Evolutionary conservation across 2,113 vertebrate genomes (phyloP).

Genomic region (Tragelaphus strepsiceros): DNA sequence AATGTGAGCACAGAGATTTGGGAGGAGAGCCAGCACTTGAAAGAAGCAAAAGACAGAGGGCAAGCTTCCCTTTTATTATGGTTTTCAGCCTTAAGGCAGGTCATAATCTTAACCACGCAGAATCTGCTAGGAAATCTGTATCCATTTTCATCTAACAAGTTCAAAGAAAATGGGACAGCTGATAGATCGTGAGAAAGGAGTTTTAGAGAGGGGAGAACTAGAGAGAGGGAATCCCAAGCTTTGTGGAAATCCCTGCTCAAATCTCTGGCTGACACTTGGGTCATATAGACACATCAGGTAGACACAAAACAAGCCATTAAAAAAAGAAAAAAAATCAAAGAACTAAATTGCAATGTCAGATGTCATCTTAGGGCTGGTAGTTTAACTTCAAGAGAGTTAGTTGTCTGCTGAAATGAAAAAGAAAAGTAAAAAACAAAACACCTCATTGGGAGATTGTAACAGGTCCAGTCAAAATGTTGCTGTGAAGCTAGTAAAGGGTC

Average conservation of each 20-base stretch:
- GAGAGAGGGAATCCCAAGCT: neutral
- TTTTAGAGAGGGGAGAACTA: neutral
- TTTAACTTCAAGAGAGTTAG: neutral
- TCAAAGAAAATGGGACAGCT: neutral
- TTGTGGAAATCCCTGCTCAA: neutral
- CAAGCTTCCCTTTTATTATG: neutral
- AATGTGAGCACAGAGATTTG: neutral
- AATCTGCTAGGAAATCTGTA: neutral
- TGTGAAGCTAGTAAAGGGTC: neutral
- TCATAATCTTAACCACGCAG: neutral
- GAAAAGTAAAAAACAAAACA: neutral
- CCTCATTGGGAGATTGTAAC: neutral
- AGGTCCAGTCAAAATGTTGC: neutral
- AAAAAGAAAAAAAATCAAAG: neutral
- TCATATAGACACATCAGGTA: neutral
- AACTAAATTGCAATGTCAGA: neutral
- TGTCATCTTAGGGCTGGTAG: neutral
- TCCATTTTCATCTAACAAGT: neutral
- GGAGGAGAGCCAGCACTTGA: neutral
- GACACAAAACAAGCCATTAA: neutral
- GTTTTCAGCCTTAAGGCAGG: neutral
- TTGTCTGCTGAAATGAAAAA: neutral
- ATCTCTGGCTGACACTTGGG: neutral
- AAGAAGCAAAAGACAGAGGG: neutral
- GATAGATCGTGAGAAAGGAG: neutral